Base-by-base conservation (phyloP, 2,797 vertebrate genomes). In the Platyrinchus mystaceus region DNA sequence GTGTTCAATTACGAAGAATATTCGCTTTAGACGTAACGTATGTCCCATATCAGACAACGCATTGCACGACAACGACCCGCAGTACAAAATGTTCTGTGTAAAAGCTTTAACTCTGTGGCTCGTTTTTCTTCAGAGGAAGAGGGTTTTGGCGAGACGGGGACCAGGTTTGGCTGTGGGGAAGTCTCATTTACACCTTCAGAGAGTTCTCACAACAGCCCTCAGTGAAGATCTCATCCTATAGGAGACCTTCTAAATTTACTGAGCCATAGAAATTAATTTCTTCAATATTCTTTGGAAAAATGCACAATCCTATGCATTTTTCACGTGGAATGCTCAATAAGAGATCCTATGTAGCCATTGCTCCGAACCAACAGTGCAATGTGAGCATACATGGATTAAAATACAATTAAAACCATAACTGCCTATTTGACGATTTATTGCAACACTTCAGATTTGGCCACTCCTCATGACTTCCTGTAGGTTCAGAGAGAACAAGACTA, bases 261-360 rank as follows among this genome's bases (percentile, higher is more conserved):
- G 14, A 92, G 30, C 22, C 14, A 11, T 13, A 34, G 17, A 37
- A 84, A 73, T 14, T 1, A 56, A 53, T 56, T 90, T 41, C 17
- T 59, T 79, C 36, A 43, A 10, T 36, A 47, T 46, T 77, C 34
- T 64, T 36, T n/a, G 4, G 7, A 34, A 49, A 82, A 93, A 80
- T 44, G 39, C 19, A 16, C 6, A 14, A 8, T 22, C 20, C 26
- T 50, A 15, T 14, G 20, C 2, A 13, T 34, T 84, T 79, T 79
- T 62, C 44, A 26, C 17, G 11, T 1, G 3, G 28, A 77, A 7
- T 0, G 3, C 32, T 47, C 60, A 64, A 0, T 8, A 73, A 55
- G 12, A 82, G 30, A 71, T 52, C 32, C 4, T 30, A 20, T 0
- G 0, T 1, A 82, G n/a, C 41, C 53, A 37, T 4, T 56, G 49